These are phyloP conservation scores for Neotoxoptera formosana DNA, from an alignment of 1,140 invertebrate species.

Conservation along the genomic window DNA sequence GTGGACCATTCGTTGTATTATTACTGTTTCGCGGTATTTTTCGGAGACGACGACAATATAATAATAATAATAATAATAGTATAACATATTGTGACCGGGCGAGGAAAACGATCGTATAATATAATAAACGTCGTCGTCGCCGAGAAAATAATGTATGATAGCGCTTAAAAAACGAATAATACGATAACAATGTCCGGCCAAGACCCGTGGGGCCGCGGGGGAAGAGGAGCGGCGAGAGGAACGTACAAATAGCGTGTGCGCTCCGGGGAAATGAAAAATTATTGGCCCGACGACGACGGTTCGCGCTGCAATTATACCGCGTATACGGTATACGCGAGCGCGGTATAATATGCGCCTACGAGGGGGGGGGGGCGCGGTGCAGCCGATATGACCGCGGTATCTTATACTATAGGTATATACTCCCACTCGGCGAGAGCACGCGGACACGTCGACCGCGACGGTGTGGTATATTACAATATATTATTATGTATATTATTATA, in stretches of 20 bases:
- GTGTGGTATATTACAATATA: neutral
- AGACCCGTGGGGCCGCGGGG: neutral
- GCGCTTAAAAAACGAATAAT: neutral
- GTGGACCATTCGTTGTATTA: neutral
- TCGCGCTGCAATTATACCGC: slow-evolving; percentile 7
- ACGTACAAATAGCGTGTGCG: neutral
- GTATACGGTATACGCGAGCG: neutral
- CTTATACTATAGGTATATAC: neutral
- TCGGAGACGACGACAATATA: neutral
- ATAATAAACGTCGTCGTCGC: neutral
- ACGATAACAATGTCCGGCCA: neutral
- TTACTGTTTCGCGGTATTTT: neutral
- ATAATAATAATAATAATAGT: neutral
- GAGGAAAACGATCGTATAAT: neutral
- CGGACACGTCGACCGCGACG: neutral
- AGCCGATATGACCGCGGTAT: neutral
- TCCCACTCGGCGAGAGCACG: neutral
- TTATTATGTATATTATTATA: no score
- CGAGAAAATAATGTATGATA: neutral
- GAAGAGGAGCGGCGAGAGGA: no score
- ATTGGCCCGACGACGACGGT: slow-evolving; percentile 12
- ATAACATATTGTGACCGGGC: neutral
- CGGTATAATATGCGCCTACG: neutral
- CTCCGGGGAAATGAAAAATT: neutral
- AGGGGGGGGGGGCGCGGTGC: no score